These are phyloP conservation scores for Clusia tigrina DNA, from an alignment of 2,888 invertebrate genomes.

Conservation along the genomic window DNA sequence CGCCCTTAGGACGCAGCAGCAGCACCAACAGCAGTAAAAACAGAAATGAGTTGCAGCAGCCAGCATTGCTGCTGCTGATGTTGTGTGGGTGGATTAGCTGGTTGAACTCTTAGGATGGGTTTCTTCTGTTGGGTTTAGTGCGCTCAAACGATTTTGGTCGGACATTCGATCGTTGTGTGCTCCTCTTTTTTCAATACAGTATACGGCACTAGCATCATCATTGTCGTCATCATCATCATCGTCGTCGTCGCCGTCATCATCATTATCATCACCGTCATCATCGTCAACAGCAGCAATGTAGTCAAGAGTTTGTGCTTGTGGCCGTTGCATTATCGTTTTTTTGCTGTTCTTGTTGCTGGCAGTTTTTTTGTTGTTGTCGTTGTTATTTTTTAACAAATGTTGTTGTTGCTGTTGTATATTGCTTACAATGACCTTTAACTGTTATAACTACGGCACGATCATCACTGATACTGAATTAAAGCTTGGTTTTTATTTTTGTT, in stretches of 20 bases:
- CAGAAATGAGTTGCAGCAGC: background rate
- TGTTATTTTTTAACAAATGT: too few species aligned
- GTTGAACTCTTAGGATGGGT: slow-evolving; percentile 8
- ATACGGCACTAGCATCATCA: too few species aligned
- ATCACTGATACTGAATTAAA: slow-evolving; percentile 43
- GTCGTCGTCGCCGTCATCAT: too few species aligned
- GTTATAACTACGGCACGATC: slow-evolving; percentile 49
- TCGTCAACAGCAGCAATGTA: too few species aligned
- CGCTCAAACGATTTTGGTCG: too few species aligned
- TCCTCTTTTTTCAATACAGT: too few species aligned
- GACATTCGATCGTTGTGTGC: too few species aligned
- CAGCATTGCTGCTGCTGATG: too few species aligned
- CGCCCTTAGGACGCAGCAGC: slow-evolving; percentile 39
- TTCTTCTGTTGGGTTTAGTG: background rate
- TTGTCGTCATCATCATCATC: too few species aligned
- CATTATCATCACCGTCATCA: too few species aligned
- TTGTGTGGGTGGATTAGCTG: slow-evolving; percentile 24
- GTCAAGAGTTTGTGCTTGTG: background rate
- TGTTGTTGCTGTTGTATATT: slow-evolving; percentile 28
- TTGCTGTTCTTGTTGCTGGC: slow-evolving; percentile 14
- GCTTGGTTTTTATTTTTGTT: too few species aligned
- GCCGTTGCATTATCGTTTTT: background rate
- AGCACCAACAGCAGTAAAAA: slow-evolving; percentile 14
- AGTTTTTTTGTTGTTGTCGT: slow-evolving; percentile 18
- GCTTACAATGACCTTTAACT: slow-evolving; percentile 47